A percentile compares a stretch with the other conserved stretches of the same genome.
These are phyloP conservation scores for Myiotriccus ornatus DNA, from an alignment of 2,797 vertebrate species.

Conservation along the genomic window DNA sequence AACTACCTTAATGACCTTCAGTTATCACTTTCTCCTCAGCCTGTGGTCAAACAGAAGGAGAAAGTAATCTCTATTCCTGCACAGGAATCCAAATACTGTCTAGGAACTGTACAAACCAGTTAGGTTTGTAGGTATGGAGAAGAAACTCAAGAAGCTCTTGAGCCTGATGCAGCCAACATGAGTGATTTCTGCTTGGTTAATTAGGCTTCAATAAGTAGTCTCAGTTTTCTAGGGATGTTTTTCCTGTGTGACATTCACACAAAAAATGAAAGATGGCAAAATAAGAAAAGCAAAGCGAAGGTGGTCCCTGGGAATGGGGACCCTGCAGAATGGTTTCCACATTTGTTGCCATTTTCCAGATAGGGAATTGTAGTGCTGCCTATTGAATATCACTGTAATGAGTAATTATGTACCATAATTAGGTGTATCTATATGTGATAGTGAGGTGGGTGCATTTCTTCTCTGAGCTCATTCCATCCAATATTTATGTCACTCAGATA, in stretches of 20 bases:
- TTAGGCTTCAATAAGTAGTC: background rate
- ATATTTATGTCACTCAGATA: background rate
- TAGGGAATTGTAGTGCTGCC: background rate
- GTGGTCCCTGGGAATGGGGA: background rate
- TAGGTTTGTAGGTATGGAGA: background rate
- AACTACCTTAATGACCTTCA: background rate
- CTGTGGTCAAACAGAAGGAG: background rate
- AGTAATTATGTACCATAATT: background rate
- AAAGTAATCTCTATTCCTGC: background rate
- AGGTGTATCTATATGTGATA: background rate
- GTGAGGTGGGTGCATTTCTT: background rate
- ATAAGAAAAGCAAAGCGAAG: background rate
- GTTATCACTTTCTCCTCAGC: background rate
- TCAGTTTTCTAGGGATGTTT: background rate
- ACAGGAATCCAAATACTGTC: background rate
- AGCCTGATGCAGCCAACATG: background rate
- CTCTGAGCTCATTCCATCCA: background rate
- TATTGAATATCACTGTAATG: background rate
- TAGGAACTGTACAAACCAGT: background rate
- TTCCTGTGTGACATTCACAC: background rate
- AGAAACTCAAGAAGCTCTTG: background rate
- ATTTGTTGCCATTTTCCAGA: background rate
- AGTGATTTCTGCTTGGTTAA: conserved; percentile 4
- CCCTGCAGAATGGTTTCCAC: background rate
- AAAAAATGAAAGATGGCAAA: background rate